Evolutionary conservation across 1,140 invertebrate genomes (phyloP).

Genomic region (Cyphomyrmex costatus): DNA sequence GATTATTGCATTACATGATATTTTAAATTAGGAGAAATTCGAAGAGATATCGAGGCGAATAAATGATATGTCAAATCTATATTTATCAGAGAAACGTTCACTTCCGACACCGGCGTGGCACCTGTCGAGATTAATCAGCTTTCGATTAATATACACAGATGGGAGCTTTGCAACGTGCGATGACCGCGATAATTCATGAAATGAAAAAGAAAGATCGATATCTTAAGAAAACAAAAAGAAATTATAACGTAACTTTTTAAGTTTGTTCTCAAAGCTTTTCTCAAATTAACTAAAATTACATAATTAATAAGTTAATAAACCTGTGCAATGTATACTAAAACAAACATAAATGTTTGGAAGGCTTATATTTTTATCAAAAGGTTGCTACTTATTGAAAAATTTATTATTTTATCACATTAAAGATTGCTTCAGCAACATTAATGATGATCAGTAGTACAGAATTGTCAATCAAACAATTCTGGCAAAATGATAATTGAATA

Average conservation of each 20-base stretch:
- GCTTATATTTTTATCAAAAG: not conserved
- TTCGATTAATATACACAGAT: constrained; percentile 67
- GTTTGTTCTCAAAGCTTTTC: not conserved
- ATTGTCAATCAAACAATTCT: constrained; percentile 13
- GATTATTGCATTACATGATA: not conserved
- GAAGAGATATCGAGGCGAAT: constrained; percentile 33
- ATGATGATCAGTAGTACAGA: not conserved
- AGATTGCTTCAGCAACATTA: not conserved
- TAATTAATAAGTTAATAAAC: not conserved
- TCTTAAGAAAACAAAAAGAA: constrained; percentile 32
- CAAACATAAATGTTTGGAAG: not conserved
- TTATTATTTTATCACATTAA: not conserved
- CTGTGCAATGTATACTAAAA: not conserved
- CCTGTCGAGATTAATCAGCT: constrained; percentile 68
- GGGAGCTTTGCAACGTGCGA: constrained; percentile 53
- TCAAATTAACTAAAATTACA: not conserved
- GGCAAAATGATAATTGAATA: not conserved
- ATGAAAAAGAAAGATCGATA: constrained; percentile 2
- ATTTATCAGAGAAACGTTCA: constrained; percentile 63
- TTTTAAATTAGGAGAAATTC: not conserved
- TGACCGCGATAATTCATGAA: constrained; percentile 58
- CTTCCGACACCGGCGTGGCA: constrained; percentile 35
- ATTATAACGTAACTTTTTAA: not conserved
- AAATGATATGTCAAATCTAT: constrained; percentile 63
- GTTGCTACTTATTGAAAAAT: not conserved